Evolutionary conservation across 2,888 invertebrate species (phyloP), one percentile per base, ranked within the genome.

Genomic region (Notodonta ziczac): DNA sequence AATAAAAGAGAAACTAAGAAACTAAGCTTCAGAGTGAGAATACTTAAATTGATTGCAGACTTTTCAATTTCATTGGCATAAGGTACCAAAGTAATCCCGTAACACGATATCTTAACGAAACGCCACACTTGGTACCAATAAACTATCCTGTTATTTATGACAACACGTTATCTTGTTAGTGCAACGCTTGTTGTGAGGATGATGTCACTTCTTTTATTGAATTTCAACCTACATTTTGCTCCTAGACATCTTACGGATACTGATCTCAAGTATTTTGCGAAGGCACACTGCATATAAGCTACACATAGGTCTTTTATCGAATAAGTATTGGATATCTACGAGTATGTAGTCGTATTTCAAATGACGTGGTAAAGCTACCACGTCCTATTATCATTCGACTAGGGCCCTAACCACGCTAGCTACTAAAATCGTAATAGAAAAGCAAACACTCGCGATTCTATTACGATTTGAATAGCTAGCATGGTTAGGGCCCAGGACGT

Each of bases 81-180:
- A 35, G 0, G 35, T 35, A 24, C 24, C 24, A 24, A 35, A 35
- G 4, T 35, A 35, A 35, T 35, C 35, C 4, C 35, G 63, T 66
- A 71, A 74, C 66, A 67, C 67, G 66, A 74, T 74, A 72, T 69
- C 69, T 66, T 67, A 69, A 74, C 65, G 69, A 69, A 40, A 60
- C 62, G 58, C 46, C 60, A 54, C 59, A 65, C 58, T 64, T 12
- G 42, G 60, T 64, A 57, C 61, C 65, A 63, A 69, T 74, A 73
- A 64, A 65, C 67, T 63, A 65, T 66, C 59, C 58, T 60, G 66
- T 65, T 71, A 74, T 76, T 70, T 69, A 71, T 59, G 69, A 62
- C 52, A 56, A 24, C 52, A 9, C 59, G 53, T 66, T 71, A 74
- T 74, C 74, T 64, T 69, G 66, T 76, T 61, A 70, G 60, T 57